A percentile compares a stretch with the other conserved stretches of the same genome.
phyloP scores from a whole-genome alignment of 2,113 vertebrate species.

The Scortum barcoo region DNA sequence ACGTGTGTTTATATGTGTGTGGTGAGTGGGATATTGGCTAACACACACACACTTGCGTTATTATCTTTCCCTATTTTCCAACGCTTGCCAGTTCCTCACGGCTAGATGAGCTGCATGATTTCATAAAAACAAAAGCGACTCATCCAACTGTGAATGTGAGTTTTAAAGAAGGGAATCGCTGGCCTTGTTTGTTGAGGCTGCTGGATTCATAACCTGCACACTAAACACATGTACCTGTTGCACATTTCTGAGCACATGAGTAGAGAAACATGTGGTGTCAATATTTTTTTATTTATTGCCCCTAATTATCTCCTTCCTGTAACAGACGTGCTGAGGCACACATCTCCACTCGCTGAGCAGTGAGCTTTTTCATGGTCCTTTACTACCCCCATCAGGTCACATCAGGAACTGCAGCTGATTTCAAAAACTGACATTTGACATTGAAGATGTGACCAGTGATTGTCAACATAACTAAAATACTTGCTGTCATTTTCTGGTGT shows the following conservation, averaged over 20 bases:
- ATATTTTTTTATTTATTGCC: constrained; percentile 91
- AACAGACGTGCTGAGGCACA: constrained; percentile 83
- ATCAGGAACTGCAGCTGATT: constrained; percentile 9
- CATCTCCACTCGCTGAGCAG: constrained; percentile 15
- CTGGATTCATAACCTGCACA: constrained; percentile 34
- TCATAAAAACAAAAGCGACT: neutral
- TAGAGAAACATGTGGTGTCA: constrained; percentile 71
- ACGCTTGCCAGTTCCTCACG: constrained; percentile 3
- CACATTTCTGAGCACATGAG: constrained; percentile 46
- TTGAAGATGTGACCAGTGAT: neutral
- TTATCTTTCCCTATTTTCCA: neutral
- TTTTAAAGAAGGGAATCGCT: neutral
- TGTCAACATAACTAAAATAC: neutral
- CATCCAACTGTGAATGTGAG: constrained; percentile 8
- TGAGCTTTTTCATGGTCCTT: constrained; percentile 62
- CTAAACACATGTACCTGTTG: constrained; percentile 83
- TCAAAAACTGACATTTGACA: neutral
- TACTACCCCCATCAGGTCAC: constrained; percentile 76
- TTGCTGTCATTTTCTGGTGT: neutral
- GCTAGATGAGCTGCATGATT: constrained; percentile 10
- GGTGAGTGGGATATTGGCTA: constrained; percentile 21
- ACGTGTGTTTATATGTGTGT: constrained; percentile 19
- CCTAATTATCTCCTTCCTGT: constrained; percentile 91
- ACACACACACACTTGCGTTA: neutral
- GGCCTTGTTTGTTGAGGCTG: neutral